These are phyloP conservation scores for Accipiter virgatus DNA, from an alignment of 2,113 vertebrate genomes.

Conservation along the genomic window DNA sequence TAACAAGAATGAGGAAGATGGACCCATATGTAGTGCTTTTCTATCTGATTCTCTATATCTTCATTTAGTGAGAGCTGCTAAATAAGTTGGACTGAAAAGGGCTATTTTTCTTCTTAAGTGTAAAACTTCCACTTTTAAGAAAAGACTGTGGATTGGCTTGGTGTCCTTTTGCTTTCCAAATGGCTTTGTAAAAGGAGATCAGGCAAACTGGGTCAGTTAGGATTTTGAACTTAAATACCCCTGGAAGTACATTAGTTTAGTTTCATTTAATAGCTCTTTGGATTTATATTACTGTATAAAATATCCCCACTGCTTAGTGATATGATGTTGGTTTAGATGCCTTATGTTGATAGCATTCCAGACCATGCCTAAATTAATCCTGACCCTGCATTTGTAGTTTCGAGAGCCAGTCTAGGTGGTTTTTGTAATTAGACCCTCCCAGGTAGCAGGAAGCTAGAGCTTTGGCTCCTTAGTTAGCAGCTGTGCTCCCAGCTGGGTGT, in stretches of 20 bases:
- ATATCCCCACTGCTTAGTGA: background rate
- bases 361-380: background rate
- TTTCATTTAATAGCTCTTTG: constrained; percentile 3
- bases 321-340: background rate
- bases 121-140: background rate
- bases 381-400: constrained; percentile 23
- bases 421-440: constrained; percentile 67
- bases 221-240: background rate
- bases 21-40: background rate
- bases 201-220: background rate
- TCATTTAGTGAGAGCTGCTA: background rate
- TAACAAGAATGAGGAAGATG: background rate
- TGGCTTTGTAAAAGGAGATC: background rate
- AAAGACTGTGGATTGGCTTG: background rate
- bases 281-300: background rate
- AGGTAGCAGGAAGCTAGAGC: constrained; percentile 62
- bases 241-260: background rate
- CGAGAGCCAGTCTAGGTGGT: constrained; percentile 32
- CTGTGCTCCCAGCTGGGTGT: constrained; percentile 75
- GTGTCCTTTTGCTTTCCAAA: background rate
- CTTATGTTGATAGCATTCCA: background rate
- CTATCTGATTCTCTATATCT: background rate
- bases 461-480: constrained; percentile 67
- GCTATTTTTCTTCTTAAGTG: background rate
- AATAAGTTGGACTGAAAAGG: background rate